phyloP scores from a whole-genome alignment of 2,888 invertebrate genomes.

The Acrocyrtus sp. region DNA sequence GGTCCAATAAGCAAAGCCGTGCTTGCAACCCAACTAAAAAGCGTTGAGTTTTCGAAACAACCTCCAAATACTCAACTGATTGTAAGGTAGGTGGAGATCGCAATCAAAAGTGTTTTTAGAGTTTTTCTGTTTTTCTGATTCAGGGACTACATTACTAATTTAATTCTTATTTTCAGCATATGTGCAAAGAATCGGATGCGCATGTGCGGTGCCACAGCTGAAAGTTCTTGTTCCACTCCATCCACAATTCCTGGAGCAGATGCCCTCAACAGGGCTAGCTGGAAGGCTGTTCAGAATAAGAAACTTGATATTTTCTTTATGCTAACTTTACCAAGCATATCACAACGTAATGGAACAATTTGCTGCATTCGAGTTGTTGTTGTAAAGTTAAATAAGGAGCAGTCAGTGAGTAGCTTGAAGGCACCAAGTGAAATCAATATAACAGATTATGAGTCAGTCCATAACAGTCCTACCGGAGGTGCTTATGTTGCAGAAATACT shows the following conservation, averaged over 20 bases:
- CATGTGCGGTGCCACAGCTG: constrained; percentile 76
- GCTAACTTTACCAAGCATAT: constrained; percentile 76
- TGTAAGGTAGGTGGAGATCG: constrained; percentile 67
- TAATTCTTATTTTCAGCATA: constrained; percentile 66
- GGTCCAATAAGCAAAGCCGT: constrained; percentile 73
- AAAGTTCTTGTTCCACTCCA: constrained; percentile 76
- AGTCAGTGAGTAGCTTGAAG: constrained; percentile 75
- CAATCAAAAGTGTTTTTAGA: too few species aligned
- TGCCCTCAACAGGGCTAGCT: constrained; percentile 67
- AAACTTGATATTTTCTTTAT: constrained; percentile 77
- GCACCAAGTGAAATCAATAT: constrained; percentile 77
- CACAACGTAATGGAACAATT: constrained; percentile 87
- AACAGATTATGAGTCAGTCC: constrained; percentile 79
- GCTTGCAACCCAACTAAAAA: constrained; percentile 68
- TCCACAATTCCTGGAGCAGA: constrained; percentile 77
- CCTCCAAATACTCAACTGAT: constrained; percentile 88
- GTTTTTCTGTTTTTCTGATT: constrained; percentile 8
- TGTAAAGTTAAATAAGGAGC: constrained; percentile 75
- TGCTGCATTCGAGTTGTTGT: constrained; percentile 85
- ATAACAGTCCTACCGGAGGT: constrained; percentile 74
- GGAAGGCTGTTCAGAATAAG: constrained; percentile 67
- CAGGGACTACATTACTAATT: background rate
- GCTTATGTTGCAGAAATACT: constrained; percentile 89
- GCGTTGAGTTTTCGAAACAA: constrained; percentile 75
- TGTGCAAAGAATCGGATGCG: constrained; percentile 82